These are phyloP conservation scores for Tetrax tetrax DNA, from an alignment of 2,113 vertebrate species.

Conservation along the genomic window DNA sequence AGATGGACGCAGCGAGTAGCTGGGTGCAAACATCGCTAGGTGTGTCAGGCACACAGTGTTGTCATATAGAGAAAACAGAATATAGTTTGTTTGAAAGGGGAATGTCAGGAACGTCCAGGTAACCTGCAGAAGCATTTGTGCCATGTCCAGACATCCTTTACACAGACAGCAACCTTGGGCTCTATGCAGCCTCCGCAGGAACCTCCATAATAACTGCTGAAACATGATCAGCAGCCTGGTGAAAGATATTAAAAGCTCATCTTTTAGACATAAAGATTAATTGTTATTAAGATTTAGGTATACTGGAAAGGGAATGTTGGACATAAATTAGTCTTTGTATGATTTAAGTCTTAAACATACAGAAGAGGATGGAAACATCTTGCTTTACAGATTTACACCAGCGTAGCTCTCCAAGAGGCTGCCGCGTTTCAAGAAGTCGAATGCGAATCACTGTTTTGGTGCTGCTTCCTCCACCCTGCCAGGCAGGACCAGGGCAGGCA, in stretches of 20 bases:
- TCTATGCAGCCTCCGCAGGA: neutral
- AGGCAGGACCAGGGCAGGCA: neutral
- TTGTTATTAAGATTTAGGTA: neutral
- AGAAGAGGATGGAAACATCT: neutral
- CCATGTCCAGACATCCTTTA: neutral
- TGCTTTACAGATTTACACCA: neutral
- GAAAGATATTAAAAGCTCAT: neutral
- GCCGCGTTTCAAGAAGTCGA: neutral
- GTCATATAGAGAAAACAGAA: accelerated
- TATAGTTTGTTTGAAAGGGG: accelerated
- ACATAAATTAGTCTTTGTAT: too few species aligned
- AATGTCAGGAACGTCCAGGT: accelerated
- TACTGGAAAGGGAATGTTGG: neutral
- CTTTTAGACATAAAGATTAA: neutral
- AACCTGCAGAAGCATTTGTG: neutral
- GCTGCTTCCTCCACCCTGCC: neutral
- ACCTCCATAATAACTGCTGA: neutral
- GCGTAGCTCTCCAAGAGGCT: neutral
- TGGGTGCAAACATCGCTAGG: neutral
- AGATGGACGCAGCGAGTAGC: neutral
- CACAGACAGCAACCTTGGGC: neutral
- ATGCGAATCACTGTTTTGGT: neutral
- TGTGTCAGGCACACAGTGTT: neutral
- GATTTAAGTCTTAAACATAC: neutral
- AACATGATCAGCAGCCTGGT: neutral